These are phyloP conservation scores for Lepidocolaptes lacrymiger DNA, from an alignment of 2,797 vertebrate genomes.

Conservation along the genomic window DNA sequence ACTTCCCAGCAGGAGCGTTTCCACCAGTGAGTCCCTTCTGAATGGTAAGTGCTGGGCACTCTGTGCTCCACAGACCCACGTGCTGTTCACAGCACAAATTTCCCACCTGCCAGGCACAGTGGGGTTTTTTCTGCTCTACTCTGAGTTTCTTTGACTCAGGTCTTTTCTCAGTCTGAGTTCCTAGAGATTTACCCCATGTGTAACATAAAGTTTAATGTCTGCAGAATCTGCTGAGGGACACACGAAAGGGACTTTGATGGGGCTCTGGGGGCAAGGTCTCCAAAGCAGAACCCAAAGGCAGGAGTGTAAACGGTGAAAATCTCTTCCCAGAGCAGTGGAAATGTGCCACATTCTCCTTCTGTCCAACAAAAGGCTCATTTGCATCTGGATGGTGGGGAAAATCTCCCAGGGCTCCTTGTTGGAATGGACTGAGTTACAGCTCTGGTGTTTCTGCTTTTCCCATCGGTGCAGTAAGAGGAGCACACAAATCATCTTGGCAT, in stretches of 20 bases:
- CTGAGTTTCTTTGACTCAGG: neutral
- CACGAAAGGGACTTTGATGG: neutral
- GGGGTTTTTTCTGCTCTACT: rapidly evolving
- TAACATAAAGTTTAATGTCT: neutral
- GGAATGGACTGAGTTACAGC: neutral
- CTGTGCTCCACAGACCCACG: neutral
- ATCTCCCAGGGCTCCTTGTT: neutral
- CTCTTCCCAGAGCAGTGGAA: neutral
- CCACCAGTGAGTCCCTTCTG: neutral
- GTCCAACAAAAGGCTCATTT: neutral
- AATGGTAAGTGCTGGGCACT: neutral
- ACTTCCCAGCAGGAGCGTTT: neutral
- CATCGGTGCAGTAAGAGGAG: neutral
- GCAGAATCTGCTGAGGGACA: neutral
- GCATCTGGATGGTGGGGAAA: neutral
- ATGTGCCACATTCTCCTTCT: neutral
- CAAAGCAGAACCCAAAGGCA: neutral
- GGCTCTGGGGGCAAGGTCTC: neutral
- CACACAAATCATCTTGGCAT: neutral
- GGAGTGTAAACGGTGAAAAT: neutral
- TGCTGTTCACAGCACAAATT: neutral
- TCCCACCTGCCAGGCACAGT: neutral
- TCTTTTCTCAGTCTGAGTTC: neutral
- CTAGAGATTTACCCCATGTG: neutral
- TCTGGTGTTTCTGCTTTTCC: neutral